A percentile compares a stretch with the other conserved stretches of the same genome.
Evolutionary conservation across 2,888 invertebrate species (phyloP).

Genomic region (Meandrusa payeni): DNA sequence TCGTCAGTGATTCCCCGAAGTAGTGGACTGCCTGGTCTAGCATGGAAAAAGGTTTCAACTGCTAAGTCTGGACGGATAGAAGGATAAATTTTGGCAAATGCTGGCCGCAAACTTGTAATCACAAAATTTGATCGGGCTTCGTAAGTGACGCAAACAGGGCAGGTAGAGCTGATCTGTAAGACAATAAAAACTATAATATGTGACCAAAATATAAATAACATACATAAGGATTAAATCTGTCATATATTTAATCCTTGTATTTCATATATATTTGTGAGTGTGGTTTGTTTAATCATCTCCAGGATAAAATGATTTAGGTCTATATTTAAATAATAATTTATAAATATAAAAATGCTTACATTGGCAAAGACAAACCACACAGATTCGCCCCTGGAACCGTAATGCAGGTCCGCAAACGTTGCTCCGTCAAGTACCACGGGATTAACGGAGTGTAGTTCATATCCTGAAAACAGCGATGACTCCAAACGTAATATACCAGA

Average conservation of each 20-base stretch:
- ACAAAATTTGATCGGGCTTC: slow-evolving; percentile 81
- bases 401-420: slow-evolving; percentile 81
- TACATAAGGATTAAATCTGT: too few relatives aligned
- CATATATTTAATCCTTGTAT: too few relatives aligned
- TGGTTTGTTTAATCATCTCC: too few relatives aligned
- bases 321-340: too few relatives aligned
- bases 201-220: too few relatives aligned
- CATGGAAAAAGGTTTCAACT: slow-evolving; percentile 84
- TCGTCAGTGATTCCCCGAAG: slow-evolving; percentile 83
- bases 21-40: slow-evolving; percentile 79
- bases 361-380: slow-evolving; percentile 85
- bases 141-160: slow-evolving; percentile 83
- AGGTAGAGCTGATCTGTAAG: slow-evolving; percentile 79
- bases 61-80: slow-evolving; percentile 82
- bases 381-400: slow-evolving; percentile 81
- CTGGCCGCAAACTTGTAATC: slow-evolving; percentile 82
- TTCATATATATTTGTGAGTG: too few relatives aligned
- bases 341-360: too few relatives aligned
- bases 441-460: slow-evolving; percentile 79
- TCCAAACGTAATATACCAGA: slow-evolving; percentile 83
- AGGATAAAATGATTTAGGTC: too few relatives aligned
- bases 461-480: slow-evolving; percentile 83
- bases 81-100: slow-evolving; percentile 83
- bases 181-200: slow-evolving; percentile 4
- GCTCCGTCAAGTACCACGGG: slow-evolving; percentile 78